phyloP scores from a whole-genome alignment of 2,797 vertebrate species.

The Ctenosaura bakeri region DNA sequence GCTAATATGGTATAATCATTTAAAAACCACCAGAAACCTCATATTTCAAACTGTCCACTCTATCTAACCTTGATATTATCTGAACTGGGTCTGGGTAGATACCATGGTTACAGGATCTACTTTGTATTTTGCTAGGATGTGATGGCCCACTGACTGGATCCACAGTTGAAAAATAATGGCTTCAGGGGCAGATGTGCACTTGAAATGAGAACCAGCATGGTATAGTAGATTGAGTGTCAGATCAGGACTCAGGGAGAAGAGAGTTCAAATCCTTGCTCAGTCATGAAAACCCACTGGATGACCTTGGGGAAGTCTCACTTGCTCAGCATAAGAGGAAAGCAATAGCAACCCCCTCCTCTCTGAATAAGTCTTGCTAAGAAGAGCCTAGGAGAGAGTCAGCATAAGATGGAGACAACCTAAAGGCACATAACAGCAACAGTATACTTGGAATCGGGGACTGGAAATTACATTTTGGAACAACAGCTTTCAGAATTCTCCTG shows the following conservation, averaged over 20 bases:
- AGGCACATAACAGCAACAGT: no score
- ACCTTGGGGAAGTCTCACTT: no score
- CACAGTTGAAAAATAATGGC: background rate
- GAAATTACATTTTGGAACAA: background rate
- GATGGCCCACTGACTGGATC: background rate
- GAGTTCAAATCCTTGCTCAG: no score
- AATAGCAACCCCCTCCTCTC: no score
- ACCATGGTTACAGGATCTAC: background rate
- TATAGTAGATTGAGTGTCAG: background rate
- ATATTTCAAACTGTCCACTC: background rate
- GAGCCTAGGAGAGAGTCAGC: no score
- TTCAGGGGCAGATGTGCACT: background rate
- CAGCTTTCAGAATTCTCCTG: background rate
- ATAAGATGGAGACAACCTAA: no score
- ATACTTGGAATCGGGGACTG: background rate
- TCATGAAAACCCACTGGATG: no score
- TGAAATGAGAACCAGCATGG: background rate
- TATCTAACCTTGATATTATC: background rate
- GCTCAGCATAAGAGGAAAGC: no score
- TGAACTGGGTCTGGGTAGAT: no score
- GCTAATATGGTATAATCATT: conserved; percentile 6
- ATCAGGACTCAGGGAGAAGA: no score
- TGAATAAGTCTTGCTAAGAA: no score
- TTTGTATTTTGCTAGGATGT: background rate
- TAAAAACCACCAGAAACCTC: conserved; percentile 1